Evolutionary conservation across 2,113 vertebrate species (phyloP).

Genomic region (Tragelaphus scriptus): DNA sequence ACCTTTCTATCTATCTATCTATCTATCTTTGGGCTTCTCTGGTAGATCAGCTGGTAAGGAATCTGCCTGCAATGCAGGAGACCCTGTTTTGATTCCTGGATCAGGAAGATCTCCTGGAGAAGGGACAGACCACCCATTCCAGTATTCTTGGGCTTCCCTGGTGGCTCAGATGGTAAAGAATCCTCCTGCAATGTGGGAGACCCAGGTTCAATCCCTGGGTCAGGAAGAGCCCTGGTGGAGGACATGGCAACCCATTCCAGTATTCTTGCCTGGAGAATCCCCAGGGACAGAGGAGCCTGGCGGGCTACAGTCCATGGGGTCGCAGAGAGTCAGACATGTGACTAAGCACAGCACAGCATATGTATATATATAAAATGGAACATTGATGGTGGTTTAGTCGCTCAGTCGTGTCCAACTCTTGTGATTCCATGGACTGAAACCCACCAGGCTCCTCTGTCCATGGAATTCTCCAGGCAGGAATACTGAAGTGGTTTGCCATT

Average conservation of each 20-base stretch:
- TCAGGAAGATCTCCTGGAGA: accelerated
- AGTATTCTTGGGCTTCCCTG: neutral
- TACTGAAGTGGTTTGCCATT: neutral
- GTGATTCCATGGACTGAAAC: neutral
- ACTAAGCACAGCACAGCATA: neutral
- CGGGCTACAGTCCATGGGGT: neutral
- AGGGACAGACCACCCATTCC: neutral
- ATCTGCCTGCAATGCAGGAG: neutral
- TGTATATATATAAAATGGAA: neutral
- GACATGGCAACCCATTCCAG: neutral
- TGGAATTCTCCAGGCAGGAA: neutral
- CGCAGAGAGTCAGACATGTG: accelerated
- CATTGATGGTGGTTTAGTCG: neutral
- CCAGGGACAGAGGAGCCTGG: neutral
- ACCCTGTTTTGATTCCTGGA: neutral
- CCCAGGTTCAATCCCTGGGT: neutral
- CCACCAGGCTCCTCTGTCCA: neutral
- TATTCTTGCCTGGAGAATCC: neutral
- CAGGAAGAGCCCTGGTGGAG: neutral
- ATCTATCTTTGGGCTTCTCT: neutral
- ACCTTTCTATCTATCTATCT: neutral
- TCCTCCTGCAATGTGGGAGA: neutral
- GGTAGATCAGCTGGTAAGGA: neutral
- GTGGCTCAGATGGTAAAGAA: neutral
- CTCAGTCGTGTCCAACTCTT: neutral